Conservation (phyloP, 2,797 vertebrate genomes). For the Apogon talboti region DNA sequence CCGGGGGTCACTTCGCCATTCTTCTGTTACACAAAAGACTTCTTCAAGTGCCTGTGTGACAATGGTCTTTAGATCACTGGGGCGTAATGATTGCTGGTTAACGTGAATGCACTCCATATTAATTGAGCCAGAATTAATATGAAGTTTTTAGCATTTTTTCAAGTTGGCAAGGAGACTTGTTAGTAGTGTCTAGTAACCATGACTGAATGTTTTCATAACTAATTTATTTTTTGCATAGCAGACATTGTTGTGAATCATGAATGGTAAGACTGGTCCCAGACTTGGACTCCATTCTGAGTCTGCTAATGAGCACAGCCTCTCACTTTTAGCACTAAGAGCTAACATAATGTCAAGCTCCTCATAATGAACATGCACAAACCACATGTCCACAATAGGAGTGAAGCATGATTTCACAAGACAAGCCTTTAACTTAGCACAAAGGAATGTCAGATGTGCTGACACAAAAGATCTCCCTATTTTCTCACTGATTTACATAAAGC, state of each 20-base stretch:
- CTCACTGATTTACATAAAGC: constrained; percentile 67
- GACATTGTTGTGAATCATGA: constrained; percentile 32
- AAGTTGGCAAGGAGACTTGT: constrained; percentile 57
- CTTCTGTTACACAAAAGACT: constrained; percentile 84
- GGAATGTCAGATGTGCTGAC: constrained; percentile 74
- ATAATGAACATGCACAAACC: constrained; percentile 65
- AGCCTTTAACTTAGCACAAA: constrained; percentile 70
- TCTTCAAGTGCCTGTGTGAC: constrained; percentile 85
- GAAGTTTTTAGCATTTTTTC: constrained; percentile 50
- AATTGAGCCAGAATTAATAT: constrained; percentile 86
- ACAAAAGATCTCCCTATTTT: constrained; percentile 63
- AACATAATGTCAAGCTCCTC: constrained; percentile 65
- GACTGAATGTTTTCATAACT: constrained; percentile 50
- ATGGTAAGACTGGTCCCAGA: constrained; percentile 26
- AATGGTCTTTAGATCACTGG: constrained; percentile 86
- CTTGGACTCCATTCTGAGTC: constrained; percentile 41
- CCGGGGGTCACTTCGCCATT: constrained; percentile 82
- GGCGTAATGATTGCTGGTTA: constrained; percentile 85
- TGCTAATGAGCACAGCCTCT: constrained; percentile 70
- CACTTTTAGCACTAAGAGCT: constrained; percentile 63
- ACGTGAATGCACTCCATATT: constrained; percentile 78
- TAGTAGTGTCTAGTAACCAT: constrained; percentile 28
- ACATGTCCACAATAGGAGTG: constrained; percentile 61
- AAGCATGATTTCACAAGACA: constrained; percentile 73
- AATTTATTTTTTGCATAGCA: constrained; percentile 26